These are phyloP conservation scores for Epinotia bilunana DNA, from an alignment of 2,888 invertebrate species.

Conservation along the genomic window DNA sequence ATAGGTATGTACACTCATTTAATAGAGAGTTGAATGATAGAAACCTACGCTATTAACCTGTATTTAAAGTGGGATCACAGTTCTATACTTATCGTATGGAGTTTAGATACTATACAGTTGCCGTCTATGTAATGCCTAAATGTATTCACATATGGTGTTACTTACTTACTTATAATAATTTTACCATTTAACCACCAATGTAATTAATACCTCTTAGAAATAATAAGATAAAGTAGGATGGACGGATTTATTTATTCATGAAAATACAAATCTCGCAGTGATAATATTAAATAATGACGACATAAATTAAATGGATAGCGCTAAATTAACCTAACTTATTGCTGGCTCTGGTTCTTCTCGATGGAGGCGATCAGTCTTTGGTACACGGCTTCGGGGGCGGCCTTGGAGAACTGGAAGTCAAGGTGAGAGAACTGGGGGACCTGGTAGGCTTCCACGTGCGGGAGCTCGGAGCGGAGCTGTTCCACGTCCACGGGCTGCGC, in stretches of 20 bases:
- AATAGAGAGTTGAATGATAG: too few relatives aligned
- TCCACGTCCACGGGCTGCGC: constrained; percentile 85
- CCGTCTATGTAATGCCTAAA: too few relatives aligned
- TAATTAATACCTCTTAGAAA: neutral
- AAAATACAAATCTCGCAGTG: constrained; percentile 59
- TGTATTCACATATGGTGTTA: too few relatives aligned
- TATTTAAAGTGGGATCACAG: too few relatives aligned
- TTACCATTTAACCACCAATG: too few relatives aligned
- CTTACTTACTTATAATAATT: too few relatives aligned
- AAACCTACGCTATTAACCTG: too few relatives aligned
- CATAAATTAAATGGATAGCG: constrained; percentile 44
- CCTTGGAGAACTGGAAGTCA: constrained; percentile 77
- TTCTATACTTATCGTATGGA: too few relatives aligned
- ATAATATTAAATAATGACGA: constrained; percentile 52
- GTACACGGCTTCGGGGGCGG: constrained; percentile 69
- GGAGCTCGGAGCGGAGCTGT: constrained; percentile 81
- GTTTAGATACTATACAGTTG: too few relatives aligned
- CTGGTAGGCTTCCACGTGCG: constrained; percentile 77
- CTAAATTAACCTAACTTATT: constrained; percentile 43
- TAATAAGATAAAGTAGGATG: constrained; percentile 47
- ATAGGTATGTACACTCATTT: too few relatives aligned
- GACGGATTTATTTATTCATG: constrained; percentile 66
- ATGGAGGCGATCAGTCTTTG: constrained; percentile 69
- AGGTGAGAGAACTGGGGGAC: constrained; percentile 81
- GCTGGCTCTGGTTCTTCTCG: constrained; percentile 50